A percentile compares a stretch with the other conserved stretches of the same genome.
phyloP scores from a whole-genome alignment of 2,888 invertebrate species.

The Lepidonotus clava region DNA sequence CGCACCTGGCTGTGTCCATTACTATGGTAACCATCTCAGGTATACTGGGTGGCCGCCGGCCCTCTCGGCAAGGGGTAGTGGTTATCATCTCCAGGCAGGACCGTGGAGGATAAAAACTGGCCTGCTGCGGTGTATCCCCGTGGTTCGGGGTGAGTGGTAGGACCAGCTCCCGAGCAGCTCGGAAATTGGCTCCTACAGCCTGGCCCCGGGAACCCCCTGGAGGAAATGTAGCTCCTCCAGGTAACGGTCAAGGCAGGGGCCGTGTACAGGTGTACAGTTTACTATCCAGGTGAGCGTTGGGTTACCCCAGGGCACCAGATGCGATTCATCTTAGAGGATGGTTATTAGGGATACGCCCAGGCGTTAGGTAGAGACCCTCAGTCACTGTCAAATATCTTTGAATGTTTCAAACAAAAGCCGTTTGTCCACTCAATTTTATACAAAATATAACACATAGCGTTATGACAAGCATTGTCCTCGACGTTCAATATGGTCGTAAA shows the following conservation, averaged over 20 bases:
- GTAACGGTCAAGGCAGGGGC: constrained; percentile 31
- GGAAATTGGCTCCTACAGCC: not conserved
- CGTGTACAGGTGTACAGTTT: too few relatives aligned
- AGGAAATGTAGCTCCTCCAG: not conserved
- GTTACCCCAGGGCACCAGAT: too few relatives aligned
- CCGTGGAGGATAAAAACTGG: not conserved
- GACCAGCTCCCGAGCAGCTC: not conserved
- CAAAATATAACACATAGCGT: too few relatives aligned
- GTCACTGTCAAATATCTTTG: too few relatives aligned
- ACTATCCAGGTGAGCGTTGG: too few relatives aligned
- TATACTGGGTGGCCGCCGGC: not conserved
- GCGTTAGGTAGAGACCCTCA: too few relatives aligned
- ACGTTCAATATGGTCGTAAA: too few relatives aligned
- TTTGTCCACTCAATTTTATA: too few relatives aligned
- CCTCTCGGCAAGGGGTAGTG: not conserved
- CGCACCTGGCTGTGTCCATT: not conserved
- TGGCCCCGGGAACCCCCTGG: not conserved
- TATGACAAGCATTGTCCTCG: too few relatives aligned
- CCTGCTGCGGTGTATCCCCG: not conserved
- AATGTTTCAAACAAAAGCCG: too few relatives aligned
- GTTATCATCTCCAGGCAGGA: not conserved
- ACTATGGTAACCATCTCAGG: not conserved
- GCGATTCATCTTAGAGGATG: too few relatives aligned
- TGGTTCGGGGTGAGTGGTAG: not conserved
- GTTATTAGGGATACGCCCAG: too few relatives aligned